These are phyloP conservation scores for Barbus barbus DNA, from an alignment of 2,113 vertebrate species.

Conservation along the genomic window DNA sequence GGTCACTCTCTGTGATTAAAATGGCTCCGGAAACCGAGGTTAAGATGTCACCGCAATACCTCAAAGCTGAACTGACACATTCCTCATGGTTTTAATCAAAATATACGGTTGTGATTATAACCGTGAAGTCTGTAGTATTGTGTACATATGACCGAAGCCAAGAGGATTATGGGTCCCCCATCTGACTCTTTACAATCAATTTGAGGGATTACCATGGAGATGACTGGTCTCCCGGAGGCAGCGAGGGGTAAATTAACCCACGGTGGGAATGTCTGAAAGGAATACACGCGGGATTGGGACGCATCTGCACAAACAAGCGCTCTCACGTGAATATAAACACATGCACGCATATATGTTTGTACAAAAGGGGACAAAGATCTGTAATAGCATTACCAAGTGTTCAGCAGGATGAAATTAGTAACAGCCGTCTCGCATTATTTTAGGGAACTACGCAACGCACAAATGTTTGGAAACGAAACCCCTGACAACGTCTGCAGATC, in stretches of 20 bases:
- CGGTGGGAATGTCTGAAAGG: conserved; percentile 34
- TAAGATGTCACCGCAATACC: background rate
- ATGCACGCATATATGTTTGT: background rate
- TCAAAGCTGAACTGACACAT: background rate
- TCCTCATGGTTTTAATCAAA: background rate
- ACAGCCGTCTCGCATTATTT: background rate
- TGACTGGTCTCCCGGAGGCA: conserved; percentile 36
- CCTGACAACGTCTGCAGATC: background rate
- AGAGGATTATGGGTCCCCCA: conserved; percentile 45
- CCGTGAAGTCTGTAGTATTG: background rate
- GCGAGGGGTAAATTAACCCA: conserved; percentile 35
- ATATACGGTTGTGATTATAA: background rate
- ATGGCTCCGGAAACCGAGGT: background rate
- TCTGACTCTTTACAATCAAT: conserved; percentile 50
- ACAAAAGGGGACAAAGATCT: conserved; percentile 27
- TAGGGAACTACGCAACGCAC: conserved; percentile 14
- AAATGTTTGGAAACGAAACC: background rate
- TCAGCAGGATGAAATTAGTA: background rate
- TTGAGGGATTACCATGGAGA: conserved; percentile 51
- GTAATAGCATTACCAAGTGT: background rate
- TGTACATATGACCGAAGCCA: conserved; percentile 15
- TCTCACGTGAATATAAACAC: background rate
- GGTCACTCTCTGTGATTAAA: conserved; percentile 36
- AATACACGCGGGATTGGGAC: background rate
- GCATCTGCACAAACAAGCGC: background rate